Conservation (phyloP, 2,797 vertebrate species). For the Sarcoramphus papa region DNA sequence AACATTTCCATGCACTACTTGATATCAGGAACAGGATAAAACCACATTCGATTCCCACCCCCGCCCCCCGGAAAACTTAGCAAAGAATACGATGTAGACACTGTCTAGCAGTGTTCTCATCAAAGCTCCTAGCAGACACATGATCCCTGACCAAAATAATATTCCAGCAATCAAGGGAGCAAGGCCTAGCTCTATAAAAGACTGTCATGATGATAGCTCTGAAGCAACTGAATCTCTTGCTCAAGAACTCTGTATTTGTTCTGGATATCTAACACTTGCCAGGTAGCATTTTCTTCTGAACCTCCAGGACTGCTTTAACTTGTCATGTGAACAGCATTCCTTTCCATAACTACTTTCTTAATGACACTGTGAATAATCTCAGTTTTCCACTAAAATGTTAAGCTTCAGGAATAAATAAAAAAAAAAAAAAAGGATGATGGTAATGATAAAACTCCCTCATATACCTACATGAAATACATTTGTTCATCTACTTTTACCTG, state of each 20-base stretch:
- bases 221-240: not conserved
- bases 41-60: not conserved
- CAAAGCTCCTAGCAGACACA: not conserved
- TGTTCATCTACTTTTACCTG: not conserved
- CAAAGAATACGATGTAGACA: not conserved
- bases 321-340: not conserved
- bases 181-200: not conserved
- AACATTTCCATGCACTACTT: not conserved
- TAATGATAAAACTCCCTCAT: not conserved
- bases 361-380: not conserved
- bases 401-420: not conserved
- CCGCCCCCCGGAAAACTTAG: not conserved
- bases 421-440: accelerated
- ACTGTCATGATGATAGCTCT: not conserved
- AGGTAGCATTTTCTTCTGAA: not conserved
- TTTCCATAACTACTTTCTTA: not conserved
- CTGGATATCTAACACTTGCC: not conserved
- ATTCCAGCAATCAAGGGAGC: not conserved
- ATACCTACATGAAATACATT: not conserved
- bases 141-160: not conserved
- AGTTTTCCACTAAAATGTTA: not conserved
- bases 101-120: not conserved
- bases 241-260: not conserved
- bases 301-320: not conserved
- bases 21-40: not conserved